Evolutionary conservation across 2,797 vertebrate genomes (phyloP), one percentile per base, ranked within the genome.

Genomic region (Hypotaenidia okinawae): DNA sequence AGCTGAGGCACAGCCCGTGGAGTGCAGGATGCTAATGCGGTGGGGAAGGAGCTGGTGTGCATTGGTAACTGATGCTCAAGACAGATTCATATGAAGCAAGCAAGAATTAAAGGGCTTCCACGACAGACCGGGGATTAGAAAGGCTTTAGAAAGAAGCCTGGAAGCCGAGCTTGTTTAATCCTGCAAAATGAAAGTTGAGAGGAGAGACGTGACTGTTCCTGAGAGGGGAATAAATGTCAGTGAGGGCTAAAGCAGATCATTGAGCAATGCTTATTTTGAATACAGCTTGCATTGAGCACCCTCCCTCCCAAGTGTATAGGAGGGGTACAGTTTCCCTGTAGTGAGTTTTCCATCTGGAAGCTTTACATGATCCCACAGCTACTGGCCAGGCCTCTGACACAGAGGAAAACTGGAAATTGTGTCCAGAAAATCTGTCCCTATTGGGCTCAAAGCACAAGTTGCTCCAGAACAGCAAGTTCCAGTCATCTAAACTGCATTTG

Each of bases 181-280:
- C 54, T 1, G 0, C 57, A 72, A 67, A 89, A 80, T 1, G 2
- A 11, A 88, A 64, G 9, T 17, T 0, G 0, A 62, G 58, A 59
- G 28, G 67, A 69, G 62, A 39, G 35, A 63, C 4, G 6, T 49
- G 58, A 10, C n/a, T 64, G 27, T 8, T 87, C 23, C 45, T 78
- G 61, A 54, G 55, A 61, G 19, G 25, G 45, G 16, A 81, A 61
- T 57, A 78, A 83, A 70, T 14, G 24, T 16, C 15, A n/a, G 5
- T 2, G 25, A 68, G 54, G 22, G 54, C 70, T 83, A 91, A 93
- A 93, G 15, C 10, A 64, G 49, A 80, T 12, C 12, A 67, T 1
- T 21, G 45, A 52, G n/a, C 15, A 80, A 57, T 18, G n/a, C 13
- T 90, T 74, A 6, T 52, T 74, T 74, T 64, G 49, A 78, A 24